A percentile compares a stretch with the other conserved stretches of the same genome.
Conservation (phyloP, 2,113 vertebrate genomes). For the Marmota monax region DNA sequence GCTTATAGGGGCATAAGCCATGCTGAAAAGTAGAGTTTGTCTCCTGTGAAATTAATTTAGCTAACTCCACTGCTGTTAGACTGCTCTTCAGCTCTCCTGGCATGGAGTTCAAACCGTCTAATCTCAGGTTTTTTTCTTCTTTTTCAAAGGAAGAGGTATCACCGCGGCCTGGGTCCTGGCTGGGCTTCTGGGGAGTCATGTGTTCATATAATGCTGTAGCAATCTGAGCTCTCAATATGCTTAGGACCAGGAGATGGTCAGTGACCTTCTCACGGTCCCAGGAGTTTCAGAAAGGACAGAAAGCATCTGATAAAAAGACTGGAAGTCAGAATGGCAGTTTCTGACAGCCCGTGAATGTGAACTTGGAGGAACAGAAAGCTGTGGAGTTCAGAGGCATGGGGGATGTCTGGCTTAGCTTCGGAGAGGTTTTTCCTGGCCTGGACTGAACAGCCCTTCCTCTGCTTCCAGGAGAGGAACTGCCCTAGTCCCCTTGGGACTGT, state of each 20-base stretch:
- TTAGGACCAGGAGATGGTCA: neutral
- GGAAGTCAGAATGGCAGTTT: neutral
- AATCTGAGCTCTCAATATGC: too few species aligned
- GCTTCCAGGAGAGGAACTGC: neutral
- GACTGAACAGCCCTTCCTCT: neutral
- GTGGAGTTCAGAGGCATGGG: neutral
- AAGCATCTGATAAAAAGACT: neutral
- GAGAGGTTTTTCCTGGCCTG: neutral
- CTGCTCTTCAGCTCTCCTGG: neutral
- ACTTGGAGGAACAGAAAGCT: neutral
- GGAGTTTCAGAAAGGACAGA: neutral
- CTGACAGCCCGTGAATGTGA: neutral
- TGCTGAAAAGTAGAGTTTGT: neutral
- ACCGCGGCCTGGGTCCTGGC: neutral
- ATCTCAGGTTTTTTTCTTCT: neutral
- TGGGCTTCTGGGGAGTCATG: neutral
- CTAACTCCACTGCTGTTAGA: neutral
- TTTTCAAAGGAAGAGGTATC: neutral
- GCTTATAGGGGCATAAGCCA: too few species aligned
- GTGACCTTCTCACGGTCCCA: neutral
- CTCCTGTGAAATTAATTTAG: neutral
- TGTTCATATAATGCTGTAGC: neutral
- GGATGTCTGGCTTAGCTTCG: neutral
- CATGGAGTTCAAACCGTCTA: neutral
- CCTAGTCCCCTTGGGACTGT: neutral